These are phyloP conservation scores for Potamarius usumacintae DNA, from an alignment of 2,113 vertebrate species.

Conservation along the genomic window DNA sequence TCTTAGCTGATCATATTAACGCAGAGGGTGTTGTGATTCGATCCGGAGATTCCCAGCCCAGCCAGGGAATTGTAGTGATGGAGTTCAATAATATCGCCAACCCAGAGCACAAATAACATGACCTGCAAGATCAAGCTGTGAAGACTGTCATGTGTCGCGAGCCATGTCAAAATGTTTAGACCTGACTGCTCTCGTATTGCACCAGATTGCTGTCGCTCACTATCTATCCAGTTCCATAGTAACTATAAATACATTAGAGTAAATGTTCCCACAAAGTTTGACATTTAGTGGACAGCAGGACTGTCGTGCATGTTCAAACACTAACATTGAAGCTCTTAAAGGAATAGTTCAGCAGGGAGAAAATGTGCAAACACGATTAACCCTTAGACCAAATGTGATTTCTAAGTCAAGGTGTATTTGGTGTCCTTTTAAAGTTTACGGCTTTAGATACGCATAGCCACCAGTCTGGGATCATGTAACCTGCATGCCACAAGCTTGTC, in stretches of 20 bases:
- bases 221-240: neutral
- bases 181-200: neutral
- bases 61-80: neutral
- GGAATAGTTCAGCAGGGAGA: neutral
- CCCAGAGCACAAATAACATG: conserved; percentile 14
- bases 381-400: neutral
- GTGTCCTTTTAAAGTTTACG: neutral
- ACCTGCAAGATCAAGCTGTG: neutral
- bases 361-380: neutral
- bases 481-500: neutral
- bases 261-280: too few species aligned
- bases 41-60: neutral
- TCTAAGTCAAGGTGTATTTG: neutral
- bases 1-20: neutral
- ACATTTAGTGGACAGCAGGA: neutral
- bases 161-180: neutral
- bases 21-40: neutral
- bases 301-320: neutral
- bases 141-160: neutral
- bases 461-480: neutral
- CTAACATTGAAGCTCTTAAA: neutral
- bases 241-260: too few species aligned
- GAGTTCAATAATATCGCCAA: neutral
- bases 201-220: neutral
- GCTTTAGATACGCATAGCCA: neutral